These are phyloP conservation scores for Clarias pachynema DNA, from an alignment of 2,797 vertebrate genomes.

Conservation along the genomic window DNA sequence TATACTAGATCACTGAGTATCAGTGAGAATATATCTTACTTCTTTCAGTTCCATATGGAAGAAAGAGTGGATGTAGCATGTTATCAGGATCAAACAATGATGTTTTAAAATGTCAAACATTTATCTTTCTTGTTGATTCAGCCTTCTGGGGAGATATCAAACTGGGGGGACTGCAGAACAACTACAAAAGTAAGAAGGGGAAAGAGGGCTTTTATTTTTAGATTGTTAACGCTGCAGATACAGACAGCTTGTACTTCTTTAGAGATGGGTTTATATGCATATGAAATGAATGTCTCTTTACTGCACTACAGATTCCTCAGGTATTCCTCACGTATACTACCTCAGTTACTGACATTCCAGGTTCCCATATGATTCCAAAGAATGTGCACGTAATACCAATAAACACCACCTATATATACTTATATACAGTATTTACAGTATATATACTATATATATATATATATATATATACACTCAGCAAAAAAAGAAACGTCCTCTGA, in stretches of 20 bases:
- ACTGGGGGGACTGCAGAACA: neutral
- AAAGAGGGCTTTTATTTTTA: neutral
- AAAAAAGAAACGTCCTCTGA: no score
- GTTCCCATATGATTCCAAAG: neutral
- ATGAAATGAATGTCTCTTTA: neutral
- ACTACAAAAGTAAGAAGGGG: neutral
- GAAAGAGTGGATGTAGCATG: neutral
- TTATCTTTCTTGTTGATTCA: conserved; percentile 25
- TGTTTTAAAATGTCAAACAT: conserved; percentile 19
- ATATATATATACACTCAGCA: no score
- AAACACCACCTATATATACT: neutral
- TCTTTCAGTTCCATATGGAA: neutral
- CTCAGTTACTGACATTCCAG: neutral
- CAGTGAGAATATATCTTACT: neutral
- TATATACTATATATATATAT: no score
- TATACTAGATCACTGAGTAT: neutral
- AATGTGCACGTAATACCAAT: neutral
- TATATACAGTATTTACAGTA: no score
- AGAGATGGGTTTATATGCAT: neutral
- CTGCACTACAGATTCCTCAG: neutral
- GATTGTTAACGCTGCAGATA: neutral
- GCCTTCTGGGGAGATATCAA: neutral
- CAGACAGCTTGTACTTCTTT: neutral
- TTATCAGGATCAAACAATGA: conserved; percentile 4
- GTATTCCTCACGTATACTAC: no score